These are phyloP conservation scores for Sorex maritimensis DNA, from an alignment of 2,797 vertebrate species.

Conservation along the genomic window DNA sequence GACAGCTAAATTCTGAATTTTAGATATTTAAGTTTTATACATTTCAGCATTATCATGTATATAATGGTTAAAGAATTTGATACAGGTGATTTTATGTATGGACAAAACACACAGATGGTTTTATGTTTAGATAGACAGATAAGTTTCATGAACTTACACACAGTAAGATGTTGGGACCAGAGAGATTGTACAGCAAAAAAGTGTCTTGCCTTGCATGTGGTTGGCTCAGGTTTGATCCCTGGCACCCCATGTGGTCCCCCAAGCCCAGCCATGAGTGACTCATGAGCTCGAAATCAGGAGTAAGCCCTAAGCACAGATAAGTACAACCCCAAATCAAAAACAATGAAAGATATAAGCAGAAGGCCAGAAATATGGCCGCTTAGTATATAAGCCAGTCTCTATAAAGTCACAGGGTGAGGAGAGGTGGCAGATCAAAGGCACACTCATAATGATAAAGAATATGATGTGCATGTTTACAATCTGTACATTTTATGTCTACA, in stretches of 20 bases:
- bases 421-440: not conserved
- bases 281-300: too few relatives aligned
- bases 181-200: too few relatives aligned
- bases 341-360: slow-evolving; percentile 36
- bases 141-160: too few relatives aligned
- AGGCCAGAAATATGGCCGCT: not conserved
- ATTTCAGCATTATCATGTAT: slow-evolving; percentile 61
- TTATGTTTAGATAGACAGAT: too few relatives aligned
- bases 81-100: slow-evolving; percentile 9
- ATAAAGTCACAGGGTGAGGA: not conserved
- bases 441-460: too few relatives aligned
- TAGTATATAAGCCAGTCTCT: not conserved
- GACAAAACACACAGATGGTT: not conserved
- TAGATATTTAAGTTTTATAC: slow-evolving; percentile 41
- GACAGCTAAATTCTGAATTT: slow-evolving; percentile 74
- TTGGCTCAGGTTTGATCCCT: too few relatives aligned
- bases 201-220: too few relatives aligned
- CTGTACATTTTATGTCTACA: slow-evolving; percentile 35
- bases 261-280: too few relatives aligned
- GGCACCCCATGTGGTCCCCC: too few relatives aligned
- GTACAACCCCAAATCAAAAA: not conserved
- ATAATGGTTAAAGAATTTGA: slow-evolving; percentile 60
- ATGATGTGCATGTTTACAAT: not conserved
- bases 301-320: too few relatives aligned
- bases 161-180: too few relatives aligned